phyloP scores from a whole-genome alignment of 1,140 invertebrate genomes.

The Drosophila trapezifrons region DNA sequence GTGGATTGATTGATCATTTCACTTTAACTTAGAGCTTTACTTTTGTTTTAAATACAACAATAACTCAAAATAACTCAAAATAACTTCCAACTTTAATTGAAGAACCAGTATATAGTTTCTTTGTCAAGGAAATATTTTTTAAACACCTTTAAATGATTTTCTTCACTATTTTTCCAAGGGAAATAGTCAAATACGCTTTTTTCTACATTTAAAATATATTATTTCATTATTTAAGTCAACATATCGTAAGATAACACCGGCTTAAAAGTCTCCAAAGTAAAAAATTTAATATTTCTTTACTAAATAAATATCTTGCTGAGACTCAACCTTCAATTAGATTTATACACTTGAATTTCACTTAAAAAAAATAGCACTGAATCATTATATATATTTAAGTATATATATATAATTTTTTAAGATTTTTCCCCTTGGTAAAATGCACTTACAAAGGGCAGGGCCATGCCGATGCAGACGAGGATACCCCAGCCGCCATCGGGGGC shows the following conservation, averaged over 20 bases:
- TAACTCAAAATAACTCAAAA: no score
- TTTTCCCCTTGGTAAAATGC: neutral
- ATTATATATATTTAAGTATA: no score
- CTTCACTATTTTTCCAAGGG: neutral
- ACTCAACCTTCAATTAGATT: no score
- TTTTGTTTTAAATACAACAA: no score
- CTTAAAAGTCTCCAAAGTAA: no score
- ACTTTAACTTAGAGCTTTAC: no score
- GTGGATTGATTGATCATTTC: no score
- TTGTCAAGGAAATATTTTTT: neutral
- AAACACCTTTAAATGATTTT: neutral
- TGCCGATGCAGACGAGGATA: conserved; percentile 86
- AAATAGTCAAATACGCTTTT: neutral
- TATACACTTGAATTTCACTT: neutral
- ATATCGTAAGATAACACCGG: neutral
- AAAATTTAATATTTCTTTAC: neutral
- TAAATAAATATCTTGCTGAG: no score
- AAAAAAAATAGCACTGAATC: neutral
- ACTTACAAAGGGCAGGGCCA: conserved; percentile 87
- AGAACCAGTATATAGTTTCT: no score
- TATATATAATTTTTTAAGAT: neutral
- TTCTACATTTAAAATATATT: neutral
- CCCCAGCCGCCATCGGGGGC: conserved; percentile 88
- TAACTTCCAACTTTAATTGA: no score
- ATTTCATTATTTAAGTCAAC: neutral